phyloP scores from a whole-genome alignment of 2,113 vertebrate genomes.

The Leucoraja erinaceus region DNA sequence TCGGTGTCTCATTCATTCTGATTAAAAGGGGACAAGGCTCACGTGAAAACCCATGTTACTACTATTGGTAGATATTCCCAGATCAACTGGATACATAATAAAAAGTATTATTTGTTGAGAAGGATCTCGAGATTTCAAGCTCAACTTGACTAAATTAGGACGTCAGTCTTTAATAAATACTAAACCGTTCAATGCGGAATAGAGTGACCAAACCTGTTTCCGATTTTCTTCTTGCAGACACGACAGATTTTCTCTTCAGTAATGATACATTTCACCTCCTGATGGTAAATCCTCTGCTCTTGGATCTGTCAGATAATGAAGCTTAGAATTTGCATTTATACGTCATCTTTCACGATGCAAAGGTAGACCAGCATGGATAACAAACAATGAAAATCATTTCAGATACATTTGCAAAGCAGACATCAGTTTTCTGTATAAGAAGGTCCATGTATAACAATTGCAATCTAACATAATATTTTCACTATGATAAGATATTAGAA shows the following conservation, averaged over 20 bases:
- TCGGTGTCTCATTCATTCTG: background rate
- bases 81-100: background rate
- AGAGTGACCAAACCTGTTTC: constrained; percentile 72
- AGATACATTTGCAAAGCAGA: background rate
- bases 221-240: constrained; percentile 97
- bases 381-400: background rate
- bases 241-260: constrained; percentile 95
- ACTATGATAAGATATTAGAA: background rate
- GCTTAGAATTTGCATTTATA: background rate
- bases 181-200: background rate
- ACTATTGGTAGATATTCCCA: background rate
- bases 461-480: no score
- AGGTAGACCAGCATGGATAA: background rate
- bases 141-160: background rate
- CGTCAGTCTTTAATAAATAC: background rate
- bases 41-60: background rate
- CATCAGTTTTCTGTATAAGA: background rate
- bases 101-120: background rate
- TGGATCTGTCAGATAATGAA: constrained; percentile 66
- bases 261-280: constrained; percentile 96
- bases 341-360: background rate
- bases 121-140: background rate
- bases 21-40: background rate
- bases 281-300: constrained; percentile 92
- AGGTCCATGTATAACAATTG: no score